Conservation (phyloP, 1,140 invertebrate genomes). For the Ips nitidus region DNA sequence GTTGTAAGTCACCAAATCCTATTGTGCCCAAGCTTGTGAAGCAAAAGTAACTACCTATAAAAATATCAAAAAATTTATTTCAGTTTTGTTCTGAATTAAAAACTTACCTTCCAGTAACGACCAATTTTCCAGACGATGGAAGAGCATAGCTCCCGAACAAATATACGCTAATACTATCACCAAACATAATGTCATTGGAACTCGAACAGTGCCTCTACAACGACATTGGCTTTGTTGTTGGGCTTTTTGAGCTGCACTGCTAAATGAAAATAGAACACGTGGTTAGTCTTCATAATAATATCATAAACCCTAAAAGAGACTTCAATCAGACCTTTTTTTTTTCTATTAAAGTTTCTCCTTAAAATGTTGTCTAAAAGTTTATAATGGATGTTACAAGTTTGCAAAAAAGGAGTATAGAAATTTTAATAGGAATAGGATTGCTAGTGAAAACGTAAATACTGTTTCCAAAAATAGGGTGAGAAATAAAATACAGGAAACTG, state of each 20-base stretch:
- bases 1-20: slow-evolving; percentile 80
- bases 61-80: slow-evolving; percentile 4
- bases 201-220: slow-evolving; percentile 61
- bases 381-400: too few species aligned
- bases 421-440: too few species aligned
- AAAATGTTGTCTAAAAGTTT: too few species aligned
- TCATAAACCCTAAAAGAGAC: too few species aligned
- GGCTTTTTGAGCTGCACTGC: slow-evolving; percentile 14
- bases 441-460: too few species aligned
- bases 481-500: too few species aligned
- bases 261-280: too few species aligned
- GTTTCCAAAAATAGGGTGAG: too few species aligned
- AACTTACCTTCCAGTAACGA: slow-evolving; percentile 73
- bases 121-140: slow-evolving; percentile 89
- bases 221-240: slow-evolving; percentile 45
- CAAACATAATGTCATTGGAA: slow-evolving; percentile 87
- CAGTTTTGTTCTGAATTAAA: not conserved
- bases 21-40: slow-evolving; percentile 73
- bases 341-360: too few species aligned
- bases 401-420: too few species aligned
- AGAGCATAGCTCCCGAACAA: slow-evolving; percentile 86
- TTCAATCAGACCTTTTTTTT: too few species aligned
- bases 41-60: slow-evolving; percentile 69
- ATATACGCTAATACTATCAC: slow-evolving; percentile 88
- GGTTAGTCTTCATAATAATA: too few species aligned